A percentile compares a stretch with the other conserved stretches of the same genome.
Conservation (phyloP, 2,888 invertebrate species). For the Meganola albula region DNA sequence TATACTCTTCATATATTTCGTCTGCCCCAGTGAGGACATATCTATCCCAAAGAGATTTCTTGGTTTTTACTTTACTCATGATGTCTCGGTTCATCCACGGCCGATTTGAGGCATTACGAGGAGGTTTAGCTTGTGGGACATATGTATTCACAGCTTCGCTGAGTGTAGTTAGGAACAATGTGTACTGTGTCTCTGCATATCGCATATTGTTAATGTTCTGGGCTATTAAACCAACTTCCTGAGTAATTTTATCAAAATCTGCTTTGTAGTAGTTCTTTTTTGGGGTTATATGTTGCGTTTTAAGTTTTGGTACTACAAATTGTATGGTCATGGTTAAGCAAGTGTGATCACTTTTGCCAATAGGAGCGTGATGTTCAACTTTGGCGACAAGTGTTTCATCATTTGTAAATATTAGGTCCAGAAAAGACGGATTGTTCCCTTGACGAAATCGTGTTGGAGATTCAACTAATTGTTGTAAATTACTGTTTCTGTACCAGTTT, state of each 20-base stretch:
- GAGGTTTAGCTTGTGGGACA: not conserved
- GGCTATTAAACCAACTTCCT: not conserved
- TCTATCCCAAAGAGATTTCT: not conserved
- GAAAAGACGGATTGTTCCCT: conserved; percentile 3
- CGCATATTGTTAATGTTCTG: not conserved
- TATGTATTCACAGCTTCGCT: not conserved
- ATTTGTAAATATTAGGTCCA: conserved; percentile 5
- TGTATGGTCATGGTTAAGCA: not conserved
- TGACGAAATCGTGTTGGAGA: conserved; percentile 2
- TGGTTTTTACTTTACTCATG: not conserved
- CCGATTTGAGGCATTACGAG: not conserved
- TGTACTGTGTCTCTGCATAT: not conserved
- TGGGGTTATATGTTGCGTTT: not conserved
- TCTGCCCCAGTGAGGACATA: not conserved
- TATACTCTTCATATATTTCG: not conserved
- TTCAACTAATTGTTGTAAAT: conserved; percentile 2
- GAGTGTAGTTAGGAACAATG: not conserved
- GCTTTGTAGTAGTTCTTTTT: not conserved
- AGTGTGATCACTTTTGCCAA: conserved; percentile 5
- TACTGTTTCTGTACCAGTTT: not conserved
- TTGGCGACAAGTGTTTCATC: conserved; percentile 3
- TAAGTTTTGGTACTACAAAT: not conserved
- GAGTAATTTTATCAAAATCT: not conserved
- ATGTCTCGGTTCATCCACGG: not conserved
- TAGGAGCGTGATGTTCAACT: conserved; percentile 1